Evolutionary conservation across 2,113 vertebrate species (phyloP), one percentile per base, ranked within the genome.

Genomic region (Parus major): DNA sequence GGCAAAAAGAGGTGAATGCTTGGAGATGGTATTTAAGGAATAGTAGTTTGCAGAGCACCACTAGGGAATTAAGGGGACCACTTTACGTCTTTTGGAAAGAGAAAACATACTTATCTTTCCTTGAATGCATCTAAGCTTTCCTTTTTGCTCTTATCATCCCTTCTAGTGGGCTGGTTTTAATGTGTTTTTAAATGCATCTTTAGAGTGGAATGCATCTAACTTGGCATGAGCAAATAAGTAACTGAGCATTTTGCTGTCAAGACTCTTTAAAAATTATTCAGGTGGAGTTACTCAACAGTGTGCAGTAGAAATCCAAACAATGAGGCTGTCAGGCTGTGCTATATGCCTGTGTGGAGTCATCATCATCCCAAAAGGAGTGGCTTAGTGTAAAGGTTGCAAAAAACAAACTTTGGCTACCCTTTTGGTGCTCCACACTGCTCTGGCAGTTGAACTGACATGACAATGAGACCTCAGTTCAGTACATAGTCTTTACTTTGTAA

Each of bases 221-320:
- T 79, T 87, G 65, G 57, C 39, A 35, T 12, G 46, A 89, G 47
- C 25, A 68, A 94, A 86, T 91, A 95, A 92, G 56, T 94, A 92
- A 92, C 86, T 21, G 35, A 78, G 33, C 4, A 35, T 77, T 95
- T 81, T 92, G 23, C 56, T 83, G 73, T 69, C 41, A 80, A 39
- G 47, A 70, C 22, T 71, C 46, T 7, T 8, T 0, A 70, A 82
- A 59, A 77, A 59, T 68, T 68, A 49, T 93, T 82, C 61, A 68
- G 24, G 22, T 69, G 55, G 27, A 83, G 33, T 82, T 81, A 61
- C 77, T 79, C 73, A 93, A 61, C 47, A 82, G 35, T 19, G 17
- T 87, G 49, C 46, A 27, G 50, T 84, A 93, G 66, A 91, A 91
- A 89, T 78, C 52, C 28, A 80, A 76, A 47, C n/a, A 81, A 2